These are phyloP conservation scores for Pluvialis apricaria DNA, from an alignment of 2,113 vertebrate genomes.

Conservation along the genomic window DNA sequence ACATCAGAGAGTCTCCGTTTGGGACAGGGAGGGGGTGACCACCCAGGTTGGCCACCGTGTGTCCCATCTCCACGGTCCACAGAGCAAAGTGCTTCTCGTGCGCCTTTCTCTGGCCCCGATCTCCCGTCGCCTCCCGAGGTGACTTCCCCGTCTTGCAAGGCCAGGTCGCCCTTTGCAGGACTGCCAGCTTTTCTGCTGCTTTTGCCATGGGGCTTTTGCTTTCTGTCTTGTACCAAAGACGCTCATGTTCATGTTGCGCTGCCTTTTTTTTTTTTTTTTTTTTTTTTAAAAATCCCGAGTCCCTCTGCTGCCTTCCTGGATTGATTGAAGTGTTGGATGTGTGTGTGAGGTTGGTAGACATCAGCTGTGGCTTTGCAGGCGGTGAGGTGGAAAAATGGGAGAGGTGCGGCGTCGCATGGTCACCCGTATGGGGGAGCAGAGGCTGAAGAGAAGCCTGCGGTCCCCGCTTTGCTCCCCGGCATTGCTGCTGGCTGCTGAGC, in stretches of 20 bases:
- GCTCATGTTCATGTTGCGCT: rapidly evolving
- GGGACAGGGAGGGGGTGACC: not conserved
- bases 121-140: not conserved
- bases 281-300: not conserved
- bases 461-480: not conserved
- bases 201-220: not conserved
- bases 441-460: not conserved
- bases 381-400: not conserved
- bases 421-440: not conserved
- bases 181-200: not conserved
- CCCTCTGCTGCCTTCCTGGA: not conserved
- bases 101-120: rapidly evolving
- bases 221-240: rapidly evolving
- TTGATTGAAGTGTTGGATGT: rapidly evolving
- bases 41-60: not conserved
- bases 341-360: not conserved
- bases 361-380: not conserved
- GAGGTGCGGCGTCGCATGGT: not conserved
- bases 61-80: not conserved
- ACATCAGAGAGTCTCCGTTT: rapidly evolving
- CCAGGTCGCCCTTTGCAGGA: not conserved
- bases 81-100: rapidly evolving
- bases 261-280: too few species aligned
- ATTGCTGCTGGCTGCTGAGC: not conserved
- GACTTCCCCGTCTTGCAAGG: not conserved